Evolutionary conservation across 2,888 invertebrate genomes (phyloP).

Genomic region (Halictus ligatus): DNA sequence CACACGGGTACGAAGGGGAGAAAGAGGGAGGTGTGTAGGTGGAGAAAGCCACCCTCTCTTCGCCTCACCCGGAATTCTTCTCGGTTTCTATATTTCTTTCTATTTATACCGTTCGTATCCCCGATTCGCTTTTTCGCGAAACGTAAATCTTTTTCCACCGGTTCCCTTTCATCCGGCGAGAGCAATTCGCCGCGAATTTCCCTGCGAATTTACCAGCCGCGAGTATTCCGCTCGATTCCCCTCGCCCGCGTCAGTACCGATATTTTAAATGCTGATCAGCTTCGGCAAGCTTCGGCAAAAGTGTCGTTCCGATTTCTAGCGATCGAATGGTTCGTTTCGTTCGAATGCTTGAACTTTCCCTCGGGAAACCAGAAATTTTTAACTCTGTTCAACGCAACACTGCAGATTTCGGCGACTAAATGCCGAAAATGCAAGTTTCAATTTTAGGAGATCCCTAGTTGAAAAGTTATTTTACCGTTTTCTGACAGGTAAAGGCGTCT

Average conservation of each 20-base stretch:
- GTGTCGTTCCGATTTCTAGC: too few relatives aligned
- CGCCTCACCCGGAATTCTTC: not conserved
- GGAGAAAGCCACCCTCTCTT: not conserved
- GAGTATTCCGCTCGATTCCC: conserved; percentile 10
- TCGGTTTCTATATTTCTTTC: not conserved
- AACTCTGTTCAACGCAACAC: too few relatives aligned
- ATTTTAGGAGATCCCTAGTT: too few relatives aligned
- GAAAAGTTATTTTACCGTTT: too few relatives aligned
- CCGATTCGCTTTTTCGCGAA: not conserved
- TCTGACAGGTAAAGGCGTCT: too few relatives aligned
- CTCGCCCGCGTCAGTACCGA: not conserved
- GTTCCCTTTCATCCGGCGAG: not conserved
- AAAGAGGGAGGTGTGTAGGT: not conserved
- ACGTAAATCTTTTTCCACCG: conserved; percentile 9
- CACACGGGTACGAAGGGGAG: not conserved
- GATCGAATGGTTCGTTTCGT: too few relatives aligned
- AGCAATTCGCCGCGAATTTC: not conserved
- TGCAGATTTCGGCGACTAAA: too few relatives aligned
- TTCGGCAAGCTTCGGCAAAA: not conserved
- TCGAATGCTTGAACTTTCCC: too few relatives aligned
- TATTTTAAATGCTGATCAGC: conserved; percentile 21
- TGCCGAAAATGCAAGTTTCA: too few relatives aligned
- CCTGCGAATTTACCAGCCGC: not conserved
- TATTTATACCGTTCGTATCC: not conserved
- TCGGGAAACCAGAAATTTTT: too few relatives aligned